These are phyloP conservation scores for Cynopterus brachyotis DNA, from an alignment of 2,113 vertebrate genomes.

Conservation along the genomic window DNA sequence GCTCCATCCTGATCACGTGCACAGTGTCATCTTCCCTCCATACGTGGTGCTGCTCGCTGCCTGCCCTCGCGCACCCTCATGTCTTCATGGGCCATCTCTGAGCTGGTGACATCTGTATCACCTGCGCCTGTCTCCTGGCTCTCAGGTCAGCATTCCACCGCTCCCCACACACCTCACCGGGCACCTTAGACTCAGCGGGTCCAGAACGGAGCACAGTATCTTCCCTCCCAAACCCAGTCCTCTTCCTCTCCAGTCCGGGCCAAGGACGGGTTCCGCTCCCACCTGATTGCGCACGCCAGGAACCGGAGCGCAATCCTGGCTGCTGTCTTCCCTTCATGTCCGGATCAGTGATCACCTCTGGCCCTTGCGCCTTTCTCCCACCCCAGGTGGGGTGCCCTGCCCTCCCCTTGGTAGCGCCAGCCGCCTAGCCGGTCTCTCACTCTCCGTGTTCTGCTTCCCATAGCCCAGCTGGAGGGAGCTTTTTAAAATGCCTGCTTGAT, in stretches of 20 bases:
- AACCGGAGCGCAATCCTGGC: background rate
- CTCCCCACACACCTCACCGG: background rate
- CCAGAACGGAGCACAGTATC: background rate
- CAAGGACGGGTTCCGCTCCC: background rate
- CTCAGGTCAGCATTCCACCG: background rate
- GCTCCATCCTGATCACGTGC: rapidly evolving
- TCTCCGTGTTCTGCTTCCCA: background rate
- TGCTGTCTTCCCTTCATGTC: rapidly evolving
- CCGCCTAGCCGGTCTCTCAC: rapidly evolving
- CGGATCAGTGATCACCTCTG: background rate
- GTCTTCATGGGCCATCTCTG: background rate
- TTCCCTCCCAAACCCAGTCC: background rate
- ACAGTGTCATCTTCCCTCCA: background rate
- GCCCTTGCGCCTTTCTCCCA: background rate
- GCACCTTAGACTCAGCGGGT: background rate
- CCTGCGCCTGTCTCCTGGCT: background rate
- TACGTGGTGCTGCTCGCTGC: rapidly evolving
- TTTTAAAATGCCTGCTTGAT: background rate
- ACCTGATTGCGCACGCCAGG: background rate
- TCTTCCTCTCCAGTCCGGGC: background rate
- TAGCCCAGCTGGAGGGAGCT: background rate
- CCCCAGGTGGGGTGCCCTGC: background rate
- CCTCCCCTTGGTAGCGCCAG: too few relatives aligned
- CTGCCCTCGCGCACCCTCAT: rapidly evolving
- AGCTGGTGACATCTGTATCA: background rate